phyloP scores from a whole-genome alignment of 2,113 vertebrate species.

The Mola mola region DNA sequence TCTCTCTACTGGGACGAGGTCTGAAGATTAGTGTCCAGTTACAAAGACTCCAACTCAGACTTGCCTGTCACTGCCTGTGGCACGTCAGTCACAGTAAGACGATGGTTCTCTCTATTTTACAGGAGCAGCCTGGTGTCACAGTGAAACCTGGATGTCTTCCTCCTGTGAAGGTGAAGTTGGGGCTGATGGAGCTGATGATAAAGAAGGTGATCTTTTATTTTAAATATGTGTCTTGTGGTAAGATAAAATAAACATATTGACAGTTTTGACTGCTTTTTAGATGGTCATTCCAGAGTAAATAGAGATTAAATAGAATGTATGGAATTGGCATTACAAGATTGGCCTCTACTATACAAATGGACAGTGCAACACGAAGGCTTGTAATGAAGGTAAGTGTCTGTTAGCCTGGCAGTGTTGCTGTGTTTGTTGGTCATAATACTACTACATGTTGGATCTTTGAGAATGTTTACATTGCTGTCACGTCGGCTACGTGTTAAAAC shows the following conservation, averaged over 20 bases:
- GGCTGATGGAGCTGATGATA: slow-evolving; percentile 61
- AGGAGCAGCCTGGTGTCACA: slow-evolving; percentile 70
- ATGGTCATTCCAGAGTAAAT: slow-evolving; percentile 72
- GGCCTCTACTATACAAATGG: slow-evolving; percentile 69
- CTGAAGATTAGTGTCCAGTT: too few species aligned
- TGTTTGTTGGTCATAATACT: slow-evolving; percentile 10
- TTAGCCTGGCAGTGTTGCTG: background rate
- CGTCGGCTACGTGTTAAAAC: too few species aligned
- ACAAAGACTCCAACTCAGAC: slow-evolving; percentile 51
- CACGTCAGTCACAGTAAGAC: slow-evolving; percentile 61
- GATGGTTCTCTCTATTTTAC: background rate
- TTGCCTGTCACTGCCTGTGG: slow-evolving; percentile 76
- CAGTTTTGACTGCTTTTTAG: slow-evolving; percentile 44
- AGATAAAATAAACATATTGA: background rate
- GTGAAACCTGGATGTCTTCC: slow-evolving; percentile 75
- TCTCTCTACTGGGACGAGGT: slow-evolving; percentile 36
- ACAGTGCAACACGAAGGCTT: slow-evolving; percentile 68
- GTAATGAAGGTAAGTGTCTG: slow-evolving; percentile 65
- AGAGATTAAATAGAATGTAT: too few species aligned
- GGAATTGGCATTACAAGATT: fast-evolving
- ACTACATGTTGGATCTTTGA: too few species aligned
- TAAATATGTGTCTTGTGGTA: background rate
- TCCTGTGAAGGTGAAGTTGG: slow-evolving; percentile 58
- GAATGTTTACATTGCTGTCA: too few species aligned
- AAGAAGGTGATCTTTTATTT: slow-evolving; percentile 68